phyloP scores from a whole-genome alignment of 2,113 vertebrate genomes.

The Malurus cyaneus region DNA sequence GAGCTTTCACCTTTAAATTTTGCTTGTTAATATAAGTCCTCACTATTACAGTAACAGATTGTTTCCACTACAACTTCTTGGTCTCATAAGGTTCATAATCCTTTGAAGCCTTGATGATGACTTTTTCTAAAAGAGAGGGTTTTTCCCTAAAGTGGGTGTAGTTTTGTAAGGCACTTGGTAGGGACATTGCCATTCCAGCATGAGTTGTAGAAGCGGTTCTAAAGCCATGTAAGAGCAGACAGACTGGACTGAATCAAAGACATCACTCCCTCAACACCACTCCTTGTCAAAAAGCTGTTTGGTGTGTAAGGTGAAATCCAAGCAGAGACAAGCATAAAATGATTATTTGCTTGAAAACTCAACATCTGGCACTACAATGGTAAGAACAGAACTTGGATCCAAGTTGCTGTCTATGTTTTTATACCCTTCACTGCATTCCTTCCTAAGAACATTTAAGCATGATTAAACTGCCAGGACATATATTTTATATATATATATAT shows the following conservation, averaged over 20 bases:
- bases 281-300: background rate
- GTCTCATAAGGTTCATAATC: background rate
- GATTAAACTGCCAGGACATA: background rate
- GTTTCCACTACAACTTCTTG: background rate
- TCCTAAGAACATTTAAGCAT: background rate
- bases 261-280: background rate
- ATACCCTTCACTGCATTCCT: background rate
- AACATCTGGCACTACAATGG: background rate
- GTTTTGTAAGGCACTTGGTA: background rate
- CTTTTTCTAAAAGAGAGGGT: background rate
- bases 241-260: background rate
- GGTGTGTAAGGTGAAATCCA: background rate
- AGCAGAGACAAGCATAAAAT: background rate
- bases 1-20: conserved; percentile 8
- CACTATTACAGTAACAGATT: background rate
- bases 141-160: background rate
- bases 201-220: background rate
- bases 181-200: background rate
- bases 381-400: background rate
- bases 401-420: background rate
- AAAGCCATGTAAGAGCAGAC: background rate
- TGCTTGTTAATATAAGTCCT: background rate
- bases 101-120: background rate
- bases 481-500: background rate
- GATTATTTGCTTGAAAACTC: background rate